Evolutionary conservation across 2,113 vertebrate genomes (phyloP).

Genomic region (Cyprinodon tularosa): DNA sequence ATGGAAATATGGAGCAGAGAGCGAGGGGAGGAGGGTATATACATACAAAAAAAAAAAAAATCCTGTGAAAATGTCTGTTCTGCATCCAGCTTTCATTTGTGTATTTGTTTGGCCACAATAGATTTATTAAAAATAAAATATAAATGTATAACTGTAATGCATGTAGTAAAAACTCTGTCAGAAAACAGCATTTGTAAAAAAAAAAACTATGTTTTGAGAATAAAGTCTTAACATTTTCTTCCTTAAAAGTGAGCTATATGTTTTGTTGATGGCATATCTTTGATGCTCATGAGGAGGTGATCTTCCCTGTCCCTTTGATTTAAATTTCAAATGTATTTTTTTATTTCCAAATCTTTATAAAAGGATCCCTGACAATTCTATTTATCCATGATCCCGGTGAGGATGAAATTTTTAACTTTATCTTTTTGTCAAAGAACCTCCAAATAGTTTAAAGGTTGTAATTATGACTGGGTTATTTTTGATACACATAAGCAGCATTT

Average conservation of each 20-base stretch:
- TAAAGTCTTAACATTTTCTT: not conserved
- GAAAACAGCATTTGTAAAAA: not conserved
- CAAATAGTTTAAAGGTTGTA: no score
- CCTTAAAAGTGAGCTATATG: not conserved
- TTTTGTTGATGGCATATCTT: not conserved
- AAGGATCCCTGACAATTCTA: not conserved
- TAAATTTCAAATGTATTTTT: not conserved
- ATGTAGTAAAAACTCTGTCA: not conserved
- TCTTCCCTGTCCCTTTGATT: not conserved
- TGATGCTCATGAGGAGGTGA: not conserved
- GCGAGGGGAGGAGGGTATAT: slow-evolving; percentile 24
- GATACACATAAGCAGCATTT: no score
- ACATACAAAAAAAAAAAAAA: slow-evolving; percentile 67
- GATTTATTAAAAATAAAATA: slow-evolving; percentile 1
- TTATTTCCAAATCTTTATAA: not conserved
- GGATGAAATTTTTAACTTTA: no score
- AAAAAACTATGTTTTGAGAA: slow-evolving; percentile 1
- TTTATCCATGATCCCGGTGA: no score
- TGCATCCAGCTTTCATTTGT: not conserved
- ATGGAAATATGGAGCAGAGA: slow-evolving; percentile 82
- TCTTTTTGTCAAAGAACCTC: no score
- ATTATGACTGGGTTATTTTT: no score
- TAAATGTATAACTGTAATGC: not conserved
- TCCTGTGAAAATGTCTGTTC: slow-evolving; percentile 12
- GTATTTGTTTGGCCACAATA: not conserved